Evolutionary conservation across 2,113 vertebrate species (phyloP), one percentile per base, ranked within the genome.

Genomic region (Thunnus thynnus): DNA sequence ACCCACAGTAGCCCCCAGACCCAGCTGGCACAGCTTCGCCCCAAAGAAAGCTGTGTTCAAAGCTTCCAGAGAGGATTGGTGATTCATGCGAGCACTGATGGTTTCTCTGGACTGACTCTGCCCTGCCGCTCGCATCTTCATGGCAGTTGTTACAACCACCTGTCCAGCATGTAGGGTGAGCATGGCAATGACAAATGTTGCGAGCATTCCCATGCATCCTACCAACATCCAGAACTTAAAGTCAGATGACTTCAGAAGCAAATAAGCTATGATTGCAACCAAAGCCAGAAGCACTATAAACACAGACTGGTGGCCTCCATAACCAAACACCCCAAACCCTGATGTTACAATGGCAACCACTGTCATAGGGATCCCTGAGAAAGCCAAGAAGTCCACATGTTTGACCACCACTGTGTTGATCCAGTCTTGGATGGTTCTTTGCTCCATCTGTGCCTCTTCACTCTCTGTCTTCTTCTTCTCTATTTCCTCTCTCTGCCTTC

Each of bases 151-250:
- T 2, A 89, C 56, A 0, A 82, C 91, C 27, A 81, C 78, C 71
- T 95, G 92, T 0, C 89, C 91, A 0, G 94, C 92, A 0, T 94
- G 94, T 3, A 94, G 72, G 1, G 94, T 95, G 14, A 95, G 90
- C 44, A 95, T 68, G 27, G 93, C 91, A 0, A 94, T 88, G 50
- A 91, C 82, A 4, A 94, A 94, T 0, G 92, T 91, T 5, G 91
- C 87, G 3, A 94, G 79, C 91, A 94, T 91, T 44, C 82, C 93
- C 83, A 94, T 86, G 72, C 92, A 94, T 14, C 87, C 94, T 0
- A 83, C 78, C 51, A 94, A 67, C 93, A 92, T 94, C 93, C 93
- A 95, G 68, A 94, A 94, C 56, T 92, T 89, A 16, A 94, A 91
- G 79, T 91, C 82, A 0, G 66, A 55, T 0, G 74, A 78, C 5